Evolutionary conservation across 2,113 vertebrate species (phyloP), one percentile per base, ranked within the genome.

Genomic region (Albula glossodonta): DNA sequence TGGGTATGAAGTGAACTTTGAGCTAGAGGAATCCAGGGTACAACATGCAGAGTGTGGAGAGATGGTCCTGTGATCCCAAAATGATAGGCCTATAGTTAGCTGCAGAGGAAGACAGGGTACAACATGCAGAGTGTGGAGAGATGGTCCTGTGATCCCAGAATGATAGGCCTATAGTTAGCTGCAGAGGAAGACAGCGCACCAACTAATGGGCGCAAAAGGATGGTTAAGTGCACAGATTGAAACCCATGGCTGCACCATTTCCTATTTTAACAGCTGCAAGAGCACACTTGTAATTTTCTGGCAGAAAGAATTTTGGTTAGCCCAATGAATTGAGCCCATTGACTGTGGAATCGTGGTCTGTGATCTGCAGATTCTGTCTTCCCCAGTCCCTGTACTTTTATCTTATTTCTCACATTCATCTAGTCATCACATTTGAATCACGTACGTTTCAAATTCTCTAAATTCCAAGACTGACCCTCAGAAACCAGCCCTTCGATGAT

Each of bases 41-140:
- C 5, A 53, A 52, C 5, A 13, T 53, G 51, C 80, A 41, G 57
- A 57, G 81, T 22, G 25, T 15, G 22, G 82, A 22, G 60, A 51
- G 53, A 17, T 10, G 41, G 48, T 60, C 53, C 78, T n/a, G 79
- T 86, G 53, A 70, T 50, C 63, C 85, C 51, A 41, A 60, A 13
- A 51, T 78, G 78, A 63, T 15, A 85, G 78, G 78, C 84, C 84
- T 63, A 48, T 78, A 51, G 31, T 85, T 81, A 85, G 78, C 78
- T 80, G 41, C 52, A 80, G 41, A 51, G 84, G 78, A 85, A 31
- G 78, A 85, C 22, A 63, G 77, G 80, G 84, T 49, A 80, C 52
- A n/a, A n/a, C n/a, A n/a, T n/a, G n/a, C n/a, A n/a, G 52, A 57
- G 81, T 22, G 25, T 15, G 22, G 82, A 22, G 60, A 51, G 56